Conservation (phyloP, 2,113 vertebrate genomes). For the Leucopsar rothschildi region DNA sequence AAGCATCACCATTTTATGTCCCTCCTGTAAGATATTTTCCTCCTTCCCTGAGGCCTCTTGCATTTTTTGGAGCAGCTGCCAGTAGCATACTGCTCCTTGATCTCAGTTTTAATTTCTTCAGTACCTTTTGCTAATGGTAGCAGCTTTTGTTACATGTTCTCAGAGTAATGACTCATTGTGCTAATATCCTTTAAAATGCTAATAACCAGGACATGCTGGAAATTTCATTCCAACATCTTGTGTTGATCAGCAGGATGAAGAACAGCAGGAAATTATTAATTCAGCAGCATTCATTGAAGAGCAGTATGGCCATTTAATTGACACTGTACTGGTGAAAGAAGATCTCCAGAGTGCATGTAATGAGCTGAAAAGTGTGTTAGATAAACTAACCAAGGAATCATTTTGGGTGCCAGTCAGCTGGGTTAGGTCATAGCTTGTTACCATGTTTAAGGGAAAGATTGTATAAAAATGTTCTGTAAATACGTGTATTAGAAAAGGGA, state of each 20-base stretch:
- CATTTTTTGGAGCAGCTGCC: background rate
- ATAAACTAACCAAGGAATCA: constrained; percentile 78
- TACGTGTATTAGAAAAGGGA: background rate
- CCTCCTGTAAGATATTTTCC: background rate
- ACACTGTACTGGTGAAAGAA: constrained; percentile 84
- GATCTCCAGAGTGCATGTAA: constrained; percentile 78
- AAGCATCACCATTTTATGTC: background rate
- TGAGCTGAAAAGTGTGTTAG: constrained; percentile 81
- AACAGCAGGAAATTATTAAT: constrained; percentile 83
- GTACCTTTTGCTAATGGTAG: background rate
- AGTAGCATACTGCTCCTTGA: background rate
- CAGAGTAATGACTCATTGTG: background rate
- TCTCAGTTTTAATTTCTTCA: background rate
- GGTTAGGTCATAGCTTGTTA: constrained; percentile 75
- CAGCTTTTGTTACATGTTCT: background rate
- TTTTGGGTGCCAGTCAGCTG: constrained; percentile 90
- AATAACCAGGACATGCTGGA: background rate
- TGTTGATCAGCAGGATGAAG: constrained; percentile 79
- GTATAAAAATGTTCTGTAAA: constrained; percentile 36
- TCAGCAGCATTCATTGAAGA: constrained; percentile 85
- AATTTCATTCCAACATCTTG: background rate
- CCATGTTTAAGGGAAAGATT: background rate
- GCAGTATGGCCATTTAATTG: constrained; percentile 86
- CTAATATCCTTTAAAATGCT: background rate
- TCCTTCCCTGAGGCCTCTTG: background rate